Conservation (phyloP, 2,113 vertebrate genomes). For the Gallinago jamesoni region DNA sequence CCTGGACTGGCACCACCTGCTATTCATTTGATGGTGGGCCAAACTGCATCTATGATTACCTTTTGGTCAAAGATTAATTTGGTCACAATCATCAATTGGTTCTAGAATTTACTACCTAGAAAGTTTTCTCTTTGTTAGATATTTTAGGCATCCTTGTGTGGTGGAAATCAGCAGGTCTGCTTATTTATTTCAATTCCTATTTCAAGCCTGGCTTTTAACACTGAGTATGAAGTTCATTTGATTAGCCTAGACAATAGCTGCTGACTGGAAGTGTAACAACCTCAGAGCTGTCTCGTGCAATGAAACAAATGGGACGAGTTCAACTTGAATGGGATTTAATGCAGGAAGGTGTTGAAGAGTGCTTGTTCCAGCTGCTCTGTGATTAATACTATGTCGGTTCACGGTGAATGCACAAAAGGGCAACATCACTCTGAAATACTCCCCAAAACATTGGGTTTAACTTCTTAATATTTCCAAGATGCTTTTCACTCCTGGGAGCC, state of each 20-base stretch:
- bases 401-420: neutral
- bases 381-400: neutral
- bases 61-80: neutral
- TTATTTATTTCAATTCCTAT: neutral
- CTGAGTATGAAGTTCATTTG: neutral
- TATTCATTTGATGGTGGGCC: neutral
- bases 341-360: neutral
- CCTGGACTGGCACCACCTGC: neutral
- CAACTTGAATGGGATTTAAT: neutral
- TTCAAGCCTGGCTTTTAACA: neutral
- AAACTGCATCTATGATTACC: fast-evolving
- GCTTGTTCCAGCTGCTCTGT: neutral
- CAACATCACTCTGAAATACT: neutral
- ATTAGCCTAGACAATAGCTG: neutral
- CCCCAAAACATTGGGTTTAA: neutral
- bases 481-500: neutral
- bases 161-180: neutral
- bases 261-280: neutral
- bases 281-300: neutral
- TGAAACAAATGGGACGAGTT: neutral
- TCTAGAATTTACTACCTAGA: neutral
- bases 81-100: neutral
- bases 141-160: neutral
- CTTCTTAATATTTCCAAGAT: neutral
- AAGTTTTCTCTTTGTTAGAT: neutral